Conservation (phyloP, 2,113 vertebrate species). For the Falcunculus frontatus region DNA sequence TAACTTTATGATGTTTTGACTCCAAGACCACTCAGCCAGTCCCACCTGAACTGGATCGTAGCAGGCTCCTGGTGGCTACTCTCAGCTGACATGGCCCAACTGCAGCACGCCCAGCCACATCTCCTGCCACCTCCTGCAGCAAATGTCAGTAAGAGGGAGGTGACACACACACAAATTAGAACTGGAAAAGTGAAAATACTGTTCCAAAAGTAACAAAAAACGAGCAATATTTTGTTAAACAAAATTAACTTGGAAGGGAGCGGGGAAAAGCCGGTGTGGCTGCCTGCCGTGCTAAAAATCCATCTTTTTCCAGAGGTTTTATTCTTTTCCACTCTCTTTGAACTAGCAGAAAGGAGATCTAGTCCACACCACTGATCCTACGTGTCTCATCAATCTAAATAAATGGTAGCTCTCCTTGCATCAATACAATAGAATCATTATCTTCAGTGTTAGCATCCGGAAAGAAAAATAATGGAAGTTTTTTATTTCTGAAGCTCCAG, state of each 20-base stretch:
- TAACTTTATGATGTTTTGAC: neutral
- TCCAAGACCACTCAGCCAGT: neutral
- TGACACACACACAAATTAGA: neutral
- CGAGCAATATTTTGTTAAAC: neutral
- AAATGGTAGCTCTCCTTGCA: neutral
- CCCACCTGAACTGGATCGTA: neutral
- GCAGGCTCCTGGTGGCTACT: neutral
- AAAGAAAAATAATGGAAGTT: neutral
- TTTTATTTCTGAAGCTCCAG: neutral
- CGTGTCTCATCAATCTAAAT: neutral
- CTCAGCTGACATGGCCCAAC: neutral
- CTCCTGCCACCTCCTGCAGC: neutral
- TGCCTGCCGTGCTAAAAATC: neutral
- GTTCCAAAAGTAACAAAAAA: neutral
- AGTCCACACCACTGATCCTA: neutral
- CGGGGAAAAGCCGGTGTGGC: neutral
- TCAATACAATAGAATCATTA: neutral
- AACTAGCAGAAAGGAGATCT: neutral
- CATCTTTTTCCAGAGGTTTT: neutral
- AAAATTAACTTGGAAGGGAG: neutral
- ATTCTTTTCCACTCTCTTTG: neutral
- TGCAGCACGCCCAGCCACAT: neutral
- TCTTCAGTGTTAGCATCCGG: neutral
- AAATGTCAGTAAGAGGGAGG: neutral
- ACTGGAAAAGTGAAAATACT: neutral